Evolutionary conservation across 2,888 invertebrate species (phyloP).

Genomic region (Cinara cedri): DNA sequence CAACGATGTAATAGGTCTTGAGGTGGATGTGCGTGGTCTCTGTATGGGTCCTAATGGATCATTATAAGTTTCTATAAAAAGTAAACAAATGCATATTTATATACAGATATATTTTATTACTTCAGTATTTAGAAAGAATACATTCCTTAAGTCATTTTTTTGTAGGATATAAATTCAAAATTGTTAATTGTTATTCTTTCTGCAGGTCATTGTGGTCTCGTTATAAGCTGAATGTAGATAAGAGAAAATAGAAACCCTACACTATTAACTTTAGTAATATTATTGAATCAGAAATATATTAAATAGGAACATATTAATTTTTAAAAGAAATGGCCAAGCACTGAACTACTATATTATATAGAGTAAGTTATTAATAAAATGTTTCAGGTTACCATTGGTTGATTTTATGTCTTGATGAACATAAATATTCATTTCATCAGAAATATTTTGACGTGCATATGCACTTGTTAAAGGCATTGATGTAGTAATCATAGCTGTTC

Average conservation of each 20-base stretch:
- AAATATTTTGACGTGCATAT: constrained; percentile 40
- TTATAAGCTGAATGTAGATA: too few species aligned
- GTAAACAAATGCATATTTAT: neutral
- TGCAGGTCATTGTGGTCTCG: too few species aligned
- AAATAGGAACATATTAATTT: too few species aligned
- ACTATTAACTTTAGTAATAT: too few species aligned
- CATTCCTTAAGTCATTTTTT: too few species aligned
- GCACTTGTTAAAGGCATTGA: constrained; percentile 53
- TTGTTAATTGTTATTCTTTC: too few species aligned
- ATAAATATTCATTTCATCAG: constrained; percentile 43
- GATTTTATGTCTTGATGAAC: constrained; percentile 36
- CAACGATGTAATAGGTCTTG: constrained; percentile 64
- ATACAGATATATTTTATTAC: neutral
- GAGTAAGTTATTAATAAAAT: neutral
- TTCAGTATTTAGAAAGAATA: neutral
- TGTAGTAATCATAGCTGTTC: constrained; percentile 33
- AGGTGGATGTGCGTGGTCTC: constrained; percentile 67
- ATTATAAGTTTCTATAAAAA: constrained; percentile 62
- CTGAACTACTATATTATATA: neutral
- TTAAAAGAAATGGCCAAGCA: neutral
- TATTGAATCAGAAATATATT: too few species aligned
- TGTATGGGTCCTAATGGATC: constrained; percentile 69
- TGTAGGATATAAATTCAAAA: too few species aligned
- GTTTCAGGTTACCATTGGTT: constrained; percentile 13
- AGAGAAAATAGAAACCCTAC: too few species aligned